A percentile compares a stretch with the other conserved stretches of the same genome.
These are phyloP conservation scores for Tupaia chinensis DNA, from an alignment of 2,113 vertebrate genomes.

Conservation along the genomic window DNA sequence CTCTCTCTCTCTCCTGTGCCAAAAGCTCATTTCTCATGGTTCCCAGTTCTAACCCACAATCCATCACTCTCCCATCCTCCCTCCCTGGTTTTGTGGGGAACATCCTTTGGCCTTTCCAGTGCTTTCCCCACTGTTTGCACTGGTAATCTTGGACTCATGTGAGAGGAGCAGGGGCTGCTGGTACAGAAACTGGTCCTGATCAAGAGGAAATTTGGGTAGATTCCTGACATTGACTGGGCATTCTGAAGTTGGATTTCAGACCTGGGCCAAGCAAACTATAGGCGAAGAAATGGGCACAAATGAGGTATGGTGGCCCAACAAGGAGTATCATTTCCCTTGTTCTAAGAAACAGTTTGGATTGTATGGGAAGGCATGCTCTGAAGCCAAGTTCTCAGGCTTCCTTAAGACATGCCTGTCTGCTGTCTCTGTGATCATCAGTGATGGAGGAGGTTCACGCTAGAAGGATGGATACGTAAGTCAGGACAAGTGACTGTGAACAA, in stretches of 20 bases:
- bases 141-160: neutral
- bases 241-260: neutral
- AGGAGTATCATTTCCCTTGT: neutral
- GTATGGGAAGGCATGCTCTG: neutral
- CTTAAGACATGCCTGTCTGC: neutral
- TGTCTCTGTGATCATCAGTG: neutral
- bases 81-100: neutral
- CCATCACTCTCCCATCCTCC: neutral
- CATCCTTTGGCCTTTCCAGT: neutral
- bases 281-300: neutral
- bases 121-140: neutral
- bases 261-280: neutral
- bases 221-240: neutral
- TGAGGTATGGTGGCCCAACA: neutral
- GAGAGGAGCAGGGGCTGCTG: neutral
- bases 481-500: neutral
- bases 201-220: neutral
- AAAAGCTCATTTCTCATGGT: neutral
- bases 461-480: neutral
- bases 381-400: neutral
- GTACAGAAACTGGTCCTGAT: neutral
- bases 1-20: neutral
- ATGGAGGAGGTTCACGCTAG: neutral
- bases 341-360: neutral
- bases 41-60: neutral